phyloP scores from a whole-genome alignment of 2,113 vertebrate genomes.

The Eretmochelys imbricata region DNA sequence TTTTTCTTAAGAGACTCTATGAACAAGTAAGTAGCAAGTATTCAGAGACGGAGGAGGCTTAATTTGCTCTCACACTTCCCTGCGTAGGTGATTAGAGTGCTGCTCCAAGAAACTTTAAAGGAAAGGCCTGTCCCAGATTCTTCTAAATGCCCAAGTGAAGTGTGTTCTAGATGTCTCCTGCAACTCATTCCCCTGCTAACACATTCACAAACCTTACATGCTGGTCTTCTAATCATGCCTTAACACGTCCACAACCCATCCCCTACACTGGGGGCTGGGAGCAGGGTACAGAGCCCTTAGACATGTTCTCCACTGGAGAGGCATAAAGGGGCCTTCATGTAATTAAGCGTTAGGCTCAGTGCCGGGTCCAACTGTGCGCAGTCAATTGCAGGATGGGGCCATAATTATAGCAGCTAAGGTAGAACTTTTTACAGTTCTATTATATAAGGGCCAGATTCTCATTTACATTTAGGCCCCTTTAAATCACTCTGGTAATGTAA shows the following conservation, averaged over 20 bases:
- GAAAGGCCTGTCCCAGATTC: constrained; percentile 41
- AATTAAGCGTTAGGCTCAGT: constrained; percentile 70
- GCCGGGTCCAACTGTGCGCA: not conserved
- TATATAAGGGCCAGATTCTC: not conserved
- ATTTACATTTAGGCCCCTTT: not conserved
- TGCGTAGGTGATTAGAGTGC: constrained; percentile 37
- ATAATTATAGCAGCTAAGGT: not conserved
- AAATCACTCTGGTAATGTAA: not conserved
- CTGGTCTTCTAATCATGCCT: constrained; percentile 49
- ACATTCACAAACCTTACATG: constrained; percentile 15
- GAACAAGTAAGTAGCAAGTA: not conserved
- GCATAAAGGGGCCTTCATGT: constrained; percentile 58
- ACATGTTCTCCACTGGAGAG: constrained; percentile 20
- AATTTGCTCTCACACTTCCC: constrained; percentile 48
- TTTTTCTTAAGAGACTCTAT: not conserved
- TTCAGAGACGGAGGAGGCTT: constrained; percentile 27
- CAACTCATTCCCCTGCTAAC: constrained; percentile 5
- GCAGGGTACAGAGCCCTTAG: constrained; percentile 32
- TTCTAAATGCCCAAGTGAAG: not conserved
- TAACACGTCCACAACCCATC: constrained; percentile 60
- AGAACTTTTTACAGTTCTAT: not conserved
- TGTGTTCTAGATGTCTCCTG: constrained; percentile 22
- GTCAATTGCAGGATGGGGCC: not conserved
- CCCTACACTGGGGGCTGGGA: constrained; percentile 39
- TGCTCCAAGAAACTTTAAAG: constrained; percentile 60